phyloP scores from a whole-genome alignment of 2,888 invertebrate genomes.

The Zygaena filipendulae region DNA sequence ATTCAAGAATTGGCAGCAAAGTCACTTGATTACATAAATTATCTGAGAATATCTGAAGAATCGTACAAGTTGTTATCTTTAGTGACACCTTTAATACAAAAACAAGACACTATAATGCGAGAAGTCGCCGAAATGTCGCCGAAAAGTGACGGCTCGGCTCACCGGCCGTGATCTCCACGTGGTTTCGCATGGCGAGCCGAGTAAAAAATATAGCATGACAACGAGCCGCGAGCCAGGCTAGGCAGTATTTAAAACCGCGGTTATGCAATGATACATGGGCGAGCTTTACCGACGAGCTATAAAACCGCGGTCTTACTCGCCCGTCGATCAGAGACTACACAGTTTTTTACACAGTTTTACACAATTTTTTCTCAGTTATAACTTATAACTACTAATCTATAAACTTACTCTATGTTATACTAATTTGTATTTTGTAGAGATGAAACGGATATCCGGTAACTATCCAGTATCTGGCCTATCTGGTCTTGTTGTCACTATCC shows the following conservation, averaged over 20 bases:
- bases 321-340: conserved; percentile 2
- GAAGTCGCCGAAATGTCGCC: conserved; percentile 7
- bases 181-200: conserved; percentile 8
- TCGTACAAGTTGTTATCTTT: conserved; percentile 1
- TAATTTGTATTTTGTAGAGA: too few species aligned
- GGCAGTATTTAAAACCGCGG: conserved; percentile 4
- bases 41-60: conserved; percentile 2
- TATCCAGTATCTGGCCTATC: too few species aligned
- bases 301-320: conserved; percentile 10
- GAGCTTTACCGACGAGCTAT: conserved; percentile 9
- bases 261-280: conserved; percentile 5
- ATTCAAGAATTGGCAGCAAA: conserved; percentile 5
- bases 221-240: conserved; percentile 9
- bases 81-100: conserved; percentile 2
- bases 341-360: too few species aligned
- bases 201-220: conserved; percentile 8
- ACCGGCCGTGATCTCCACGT: conserved; percentile 9
- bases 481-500: too few species aligned
- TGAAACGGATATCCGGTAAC: too few species aligned
- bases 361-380: too few species aligned
- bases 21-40: conserved; percentile 1
- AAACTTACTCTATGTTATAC: too few species aligned
- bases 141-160: conserved; percentile 9
- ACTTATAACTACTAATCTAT: too few species aligned
- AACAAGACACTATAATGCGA: conserved; percentile 3